Percentiles rank a stretch among this genome's conserved stretches.
Conservation (phyloP, 2,888 invertebrate species). For the Chalcosyrphus nemorum region DNA sequence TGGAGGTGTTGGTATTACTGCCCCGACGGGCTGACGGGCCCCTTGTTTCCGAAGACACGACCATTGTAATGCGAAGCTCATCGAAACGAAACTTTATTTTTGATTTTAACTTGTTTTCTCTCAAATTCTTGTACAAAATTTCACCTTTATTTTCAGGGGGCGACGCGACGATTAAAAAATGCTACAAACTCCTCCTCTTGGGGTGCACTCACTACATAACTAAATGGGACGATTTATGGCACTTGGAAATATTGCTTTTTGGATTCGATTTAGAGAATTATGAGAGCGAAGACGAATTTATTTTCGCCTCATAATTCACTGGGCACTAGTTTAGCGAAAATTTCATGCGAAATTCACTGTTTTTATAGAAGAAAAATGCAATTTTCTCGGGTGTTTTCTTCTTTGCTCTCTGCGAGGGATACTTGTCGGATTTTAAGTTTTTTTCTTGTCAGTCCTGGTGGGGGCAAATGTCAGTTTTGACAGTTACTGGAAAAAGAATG, state of each 20-base stretch:
- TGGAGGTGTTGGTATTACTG: constrained; percentile 25
- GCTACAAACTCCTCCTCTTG: constrained; percentile 6
- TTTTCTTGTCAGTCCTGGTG: constrained; percentile 1
- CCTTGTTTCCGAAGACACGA: constrained; percentile 55
- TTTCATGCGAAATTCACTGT: constrained; percentile 21
- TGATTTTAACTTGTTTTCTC: not conserved
- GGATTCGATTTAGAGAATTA: constrained; percentile 21
- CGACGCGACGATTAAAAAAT: constrained; percentile 11
- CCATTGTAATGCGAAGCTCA: constrained; percentile 65
- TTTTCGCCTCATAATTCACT: constrained; percentile 42
- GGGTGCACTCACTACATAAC: constrained; percentile 36
- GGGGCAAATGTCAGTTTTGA: constrained; percentile 55
- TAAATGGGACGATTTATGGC: constrained; percentile 38
- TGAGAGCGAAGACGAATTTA: not conserved
- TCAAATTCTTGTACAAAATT: too few species aligned
- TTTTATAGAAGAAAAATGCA: constrained; percentile 2
- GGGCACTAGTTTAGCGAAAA: constrained; percentile 14
- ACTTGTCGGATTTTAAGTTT: constrained; percentile 57
- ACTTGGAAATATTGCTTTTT: constrained; percentile 62
- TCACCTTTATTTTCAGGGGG: too few species aligned
- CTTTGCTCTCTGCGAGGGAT: too few species aligned
- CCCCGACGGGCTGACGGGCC: constrained; percentile 25
- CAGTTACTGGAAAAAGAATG: constrained; percentile 31
- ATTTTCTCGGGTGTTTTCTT: constrained; percentile 16
- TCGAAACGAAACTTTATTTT: constrained; percentile 52